Base-by-base conservation (phyloP, 2,113 vertebrate species). In the Syrmaticus mikado region DNA sequence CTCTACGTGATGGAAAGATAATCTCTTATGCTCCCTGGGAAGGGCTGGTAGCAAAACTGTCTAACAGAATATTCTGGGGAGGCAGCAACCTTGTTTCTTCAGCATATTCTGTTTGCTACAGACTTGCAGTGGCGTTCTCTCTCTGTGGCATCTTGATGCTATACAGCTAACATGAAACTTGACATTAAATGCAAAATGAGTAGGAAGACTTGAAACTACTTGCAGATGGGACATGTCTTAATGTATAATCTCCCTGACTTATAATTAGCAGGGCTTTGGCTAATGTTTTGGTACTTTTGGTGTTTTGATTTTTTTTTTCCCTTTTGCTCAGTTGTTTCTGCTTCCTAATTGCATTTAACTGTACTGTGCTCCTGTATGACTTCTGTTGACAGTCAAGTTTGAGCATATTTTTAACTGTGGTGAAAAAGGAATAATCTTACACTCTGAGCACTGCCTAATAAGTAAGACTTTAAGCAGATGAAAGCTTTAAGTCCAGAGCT, bases 1-100 rank as follows among this genome's bases (percentile, higher is more conserved):
- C 40, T 84, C 46, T 85, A 58, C 72, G 48, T 67, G 45, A 82
- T 91, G 72, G 78, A 48, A 92, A 87, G 89, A 81, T 75, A 93
- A 90, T 95, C 79, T 48, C 25, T 72, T 66, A 38, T 2, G 4
- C 38, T 94, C 67, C 48, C 48, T 66, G 55, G 58, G 75, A 93
- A 90, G 55, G 72, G 74, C 90, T 64, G 79, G 60, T 53, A 92
- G 50, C n/a, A 85, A 72, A 90, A 55, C 41, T 40, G 89, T 87
- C 45, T 75, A 36, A 52, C 57, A 64, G 57, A 86, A 18, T 80
- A 45, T 72, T 81, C 66, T 53, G 22, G 27, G 61, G 20, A 81
- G n/a, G 43, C 50, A 82, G 67, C 28, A 85, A 24, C 28, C 50
- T 87, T 58, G 40, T 77, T 87, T 90, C 62, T 62, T 91, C 41